These are phyloP conservation scores for Sisyra terminalis DNA, from an alignment of 2,888 invertebrate species.

Conservation along the genomic window DNA sequence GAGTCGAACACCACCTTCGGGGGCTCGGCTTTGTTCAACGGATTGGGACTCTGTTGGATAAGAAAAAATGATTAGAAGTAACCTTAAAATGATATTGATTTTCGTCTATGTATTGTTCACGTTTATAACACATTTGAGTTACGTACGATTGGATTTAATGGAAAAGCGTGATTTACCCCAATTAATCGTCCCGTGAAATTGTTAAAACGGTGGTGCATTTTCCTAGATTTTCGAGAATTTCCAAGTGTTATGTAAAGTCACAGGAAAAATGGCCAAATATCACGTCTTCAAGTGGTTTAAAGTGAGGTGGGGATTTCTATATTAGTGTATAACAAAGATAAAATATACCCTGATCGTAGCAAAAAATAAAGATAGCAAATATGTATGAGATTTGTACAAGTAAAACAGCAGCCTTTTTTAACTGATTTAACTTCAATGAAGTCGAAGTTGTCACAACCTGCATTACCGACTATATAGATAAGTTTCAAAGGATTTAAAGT, in stretches of 20 bases:
- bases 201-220: constrained; percentile 5
- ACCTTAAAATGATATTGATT: constrained; percentile 10
- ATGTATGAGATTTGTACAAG: too few species aligned
- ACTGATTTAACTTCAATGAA: too few species aligned
- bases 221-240: too few species aligned
- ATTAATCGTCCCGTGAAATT: constrained; percentile 3
- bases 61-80: constrained; percentile 18
- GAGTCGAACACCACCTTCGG: constrained; percentile 18
- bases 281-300: not conserved
- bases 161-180: not conserved
- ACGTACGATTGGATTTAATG: constrained; percentile 6
- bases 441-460: too few species aligned
- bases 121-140: constrained; percentile 7
- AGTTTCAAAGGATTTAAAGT: too few species aligned
- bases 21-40: constrained; percentile 5
- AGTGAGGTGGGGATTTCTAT: not conserved
- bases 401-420: too few species aligned
- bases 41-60: constrained; percentile 6
- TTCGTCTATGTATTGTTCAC: constrained; percentile 5
- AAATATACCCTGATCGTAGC: too few species aligned
- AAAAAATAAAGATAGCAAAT: too few species aligned
- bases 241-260: not conserved
- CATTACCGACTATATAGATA: too few species aligned
- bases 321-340: too few species aligned
- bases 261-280: not conserved